Evolutionary conservation across 2,797 vertebrate species (phyloP).

Genomic region (Diplodus sargus): DNA sequence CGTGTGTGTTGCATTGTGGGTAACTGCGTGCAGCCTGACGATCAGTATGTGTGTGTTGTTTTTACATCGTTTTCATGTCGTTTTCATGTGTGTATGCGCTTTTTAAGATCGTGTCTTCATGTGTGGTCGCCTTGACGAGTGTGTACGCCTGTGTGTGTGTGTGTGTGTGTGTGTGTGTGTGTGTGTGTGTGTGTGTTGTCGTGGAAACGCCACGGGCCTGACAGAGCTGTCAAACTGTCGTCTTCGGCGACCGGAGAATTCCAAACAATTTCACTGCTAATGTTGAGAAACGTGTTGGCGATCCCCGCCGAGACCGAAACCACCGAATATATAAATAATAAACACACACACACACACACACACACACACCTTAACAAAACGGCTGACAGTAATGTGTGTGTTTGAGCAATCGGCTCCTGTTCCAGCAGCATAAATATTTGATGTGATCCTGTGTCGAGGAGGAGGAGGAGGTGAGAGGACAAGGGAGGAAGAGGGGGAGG

Average conservation of each 20-base stretch:
- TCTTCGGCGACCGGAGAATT: constrained; percentile 75
- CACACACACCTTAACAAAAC: constrained; percentile 75
- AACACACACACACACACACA: constrained; percentile 51
- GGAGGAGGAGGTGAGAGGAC: constrained; percentile 52
- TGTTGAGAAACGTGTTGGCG: constrained; percentile 84
- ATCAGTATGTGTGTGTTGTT: constrained; percentile 26
- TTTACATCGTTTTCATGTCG: not conserved
- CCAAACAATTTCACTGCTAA: constrained; percentile 83
- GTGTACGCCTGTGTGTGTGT: not conserved
- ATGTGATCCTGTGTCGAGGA: constrained; percentile 73
- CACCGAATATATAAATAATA: constrained; percentile 78
- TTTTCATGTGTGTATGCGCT: constrained; percentile 13
- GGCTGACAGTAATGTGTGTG: constrained; percentile 81
- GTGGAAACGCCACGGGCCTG: constrained; percentile 70
- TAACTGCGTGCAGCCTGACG: constrained; percentile 29
- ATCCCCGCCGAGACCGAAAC: constrained; percentile 71
- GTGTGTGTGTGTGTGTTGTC: constrained; percentile 24
- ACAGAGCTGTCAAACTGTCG: constrained; percentile 84
- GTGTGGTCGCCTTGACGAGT: not conserved
- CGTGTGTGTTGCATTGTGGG: constrained; percentile 25
- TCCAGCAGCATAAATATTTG: constrained; percentile 83
- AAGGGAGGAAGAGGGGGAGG: not conserved
- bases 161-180: constrained; percentile 22
- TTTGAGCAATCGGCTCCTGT: constrained; percentile 78
- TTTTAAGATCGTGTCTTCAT: not conserved